Conservation (phyloP, 2,888 invertebrate genomes). For the Erebia ligea region DNA sequence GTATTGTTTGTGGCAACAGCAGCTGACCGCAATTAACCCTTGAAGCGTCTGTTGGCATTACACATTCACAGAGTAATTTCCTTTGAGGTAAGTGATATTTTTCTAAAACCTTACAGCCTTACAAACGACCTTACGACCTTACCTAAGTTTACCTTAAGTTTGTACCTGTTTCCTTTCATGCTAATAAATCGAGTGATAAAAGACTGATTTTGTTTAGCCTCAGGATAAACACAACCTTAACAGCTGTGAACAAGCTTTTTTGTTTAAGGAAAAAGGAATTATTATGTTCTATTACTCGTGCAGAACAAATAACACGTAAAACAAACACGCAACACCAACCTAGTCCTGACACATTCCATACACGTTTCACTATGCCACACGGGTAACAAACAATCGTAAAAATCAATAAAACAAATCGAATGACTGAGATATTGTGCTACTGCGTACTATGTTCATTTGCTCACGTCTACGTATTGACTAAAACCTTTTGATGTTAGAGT, state of each 20-base stretch:
- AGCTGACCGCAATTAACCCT: conserved; percentile 35
- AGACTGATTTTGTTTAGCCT: background rate
- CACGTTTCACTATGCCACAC: background rate
- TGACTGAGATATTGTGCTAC: background rate
- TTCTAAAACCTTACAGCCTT: background rate
- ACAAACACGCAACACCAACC: background rate
- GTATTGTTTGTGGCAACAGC: conserved; percentile 29
- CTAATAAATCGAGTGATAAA: background rate
- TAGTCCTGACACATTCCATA: background rate
- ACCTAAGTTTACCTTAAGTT: too few species aligned
- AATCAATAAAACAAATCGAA: conserved; percentile 1
- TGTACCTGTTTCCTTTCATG: background rate
- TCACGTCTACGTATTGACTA: too few species aligned
- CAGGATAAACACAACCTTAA: background rate
- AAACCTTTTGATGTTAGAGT: too few species aligned
- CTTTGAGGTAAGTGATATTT: conserved; percentile 5
- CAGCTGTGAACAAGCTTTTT: background rate
- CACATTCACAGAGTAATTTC: conserved; percentile 4
- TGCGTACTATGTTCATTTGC: too few species aligned
- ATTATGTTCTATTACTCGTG: background rate
- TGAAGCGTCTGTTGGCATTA: conserved; percentile 8
- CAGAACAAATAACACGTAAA: conserved; percentile 1
- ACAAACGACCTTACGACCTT: too few species aligned
- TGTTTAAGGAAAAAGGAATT: background rate
- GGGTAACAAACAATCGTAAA: background rate